Evolutionary conservation across 2,113 vertebrate genomes (phyloP).

Genomic region (Channa argus): DNA sequence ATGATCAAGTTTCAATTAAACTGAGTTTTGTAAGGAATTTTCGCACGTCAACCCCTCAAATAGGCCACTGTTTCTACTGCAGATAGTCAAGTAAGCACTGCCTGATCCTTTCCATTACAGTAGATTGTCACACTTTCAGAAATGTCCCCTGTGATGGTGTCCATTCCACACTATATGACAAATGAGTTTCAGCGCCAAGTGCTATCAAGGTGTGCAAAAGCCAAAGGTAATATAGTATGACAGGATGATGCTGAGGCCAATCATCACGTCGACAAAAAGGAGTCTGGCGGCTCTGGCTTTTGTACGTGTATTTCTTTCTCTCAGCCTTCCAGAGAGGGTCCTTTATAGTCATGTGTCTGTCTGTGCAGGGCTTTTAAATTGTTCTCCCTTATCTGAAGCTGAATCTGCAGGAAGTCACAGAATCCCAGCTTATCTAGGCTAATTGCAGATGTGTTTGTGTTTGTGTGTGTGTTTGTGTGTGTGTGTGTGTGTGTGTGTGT

Average conservation of each 20-base stretch:
- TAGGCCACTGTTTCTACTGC: conserved; percentile 4
- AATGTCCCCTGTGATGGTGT: conserved; percentile 54
- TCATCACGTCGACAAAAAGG: conserved; percentile 51
- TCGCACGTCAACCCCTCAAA: background rate
- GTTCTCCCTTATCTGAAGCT: conserved; percentile 72
- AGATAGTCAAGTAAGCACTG: conserved; percentile 32
- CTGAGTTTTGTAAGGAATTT: too few species aligned
- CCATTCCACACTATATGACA: conserved; percentile 66
- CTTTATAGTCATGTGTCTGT: conserved; percentile 58
- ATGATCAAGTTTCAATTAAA: conserved; percentile 1
- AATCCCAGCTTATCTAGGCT: conserved; percentile 76
- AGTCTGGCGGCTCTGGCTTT: conserved; percentile 45
- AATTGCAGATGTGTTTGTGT: conserved; percentile 68
- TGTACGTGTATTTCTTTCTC: conserved; percentile 24
- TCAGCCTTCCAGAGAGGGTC: conserved; percentile 42
- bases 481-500: conserved; percentile 22
- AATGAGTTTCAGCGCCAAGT: conserved; percentile 62
- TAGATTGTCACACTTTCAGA: conserved; percentile 55
- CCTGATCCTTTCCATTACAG: conserved; percentile 42
- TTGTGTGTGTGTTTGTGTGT: conserved; percentile 42
- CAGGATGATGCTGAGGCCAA: conserved; percentile 62
- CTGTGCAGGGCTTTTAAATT: conserved; percentile 67
- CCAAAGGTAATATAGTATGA: conserved; percentile 64
- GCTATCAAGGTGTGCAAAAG: conserved; percentile 67
- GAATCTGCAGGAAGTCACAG: conserved; percentile 80